Base-by-base conservation (phyloP, 2,797 vertebrate species). In the Brachyrhaphis roseni region DNA sequence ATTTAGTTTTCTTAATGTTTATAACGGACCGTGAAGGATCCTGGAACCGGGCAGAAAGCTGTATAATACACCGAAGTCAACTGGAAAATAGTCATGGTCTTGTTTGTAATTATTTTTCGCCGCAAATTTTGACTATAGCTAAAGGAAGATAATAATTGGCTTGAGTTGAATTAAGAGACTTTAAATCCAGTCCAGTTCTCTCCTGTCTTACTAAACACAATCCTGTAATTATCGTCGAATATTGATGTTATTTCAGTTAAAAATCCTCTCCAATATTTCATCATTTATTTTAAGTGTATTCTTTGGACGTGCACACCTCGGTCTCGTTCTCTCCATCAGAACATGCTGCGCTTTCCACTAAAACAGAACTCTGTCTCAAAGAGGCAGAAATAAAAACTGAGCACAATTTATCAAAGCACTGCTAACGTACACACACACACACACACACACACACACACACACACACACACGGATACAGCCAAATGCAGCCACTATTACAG, bases 401-500 rank as follows among this genome's bases (percentile, higher is more conserved):
- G 5, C 39, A 28, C 23, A 41, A 26, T 68, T 68, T 68, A 41
- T 68, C 20, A 39, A 43, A 26, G 66, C 39, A 5, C 11, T 13
- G 11, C 39, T 66, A 39, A 66, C 34, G 16, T 10, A 5, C 36
- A 12, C 20, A 39, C 34, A 12, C 64, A 5, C 16, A 4, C 62
- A 20, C 16, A 4, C 47, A 18, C 18, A 16, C 28, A 47, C 76
- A 76, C 59, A 36, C 59, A 36, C 31, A 39, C 62, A 23, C 34
- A 23, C 62, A 4, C 47, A 28, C 28, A 76, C 77, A 75, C 84
- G 1, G 74, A 78, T 2, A 49, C 47, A 49, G 1, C 18, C 47
- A 7, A 49, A 51, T 51, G 49, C 84, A 8, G 59, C 4, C 64
- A 39, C 85, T 86, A 82, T 83, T 86, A 87, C 79, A 91, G 76